These are phyloP conservation scores for Andricus curvator DNA, from an alignment of 2,888 invertebrate genomes.

Conservation along the genomic window DNA sequence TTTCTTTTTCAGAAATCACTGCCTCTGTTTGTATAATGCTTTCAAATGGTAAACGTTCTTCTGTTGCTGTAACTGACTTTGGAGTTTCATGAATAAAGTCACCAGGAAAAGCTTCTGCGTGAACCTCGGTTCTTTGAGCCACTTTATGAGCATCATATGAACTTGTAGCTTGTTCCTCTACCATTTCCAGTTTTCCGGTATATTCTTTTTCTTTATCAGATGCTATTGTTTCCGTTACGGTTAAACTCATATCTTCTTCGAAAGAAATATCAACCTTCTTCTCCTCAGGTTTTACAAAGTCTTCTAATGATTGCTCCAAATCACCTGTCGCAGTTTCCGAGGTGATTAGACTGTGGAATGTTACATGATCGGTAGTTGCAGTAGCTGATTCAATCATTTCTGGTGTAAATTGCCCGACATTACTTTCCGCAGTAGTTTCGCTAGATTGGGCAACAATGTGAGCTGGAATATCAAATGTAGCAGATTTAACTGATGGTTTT, in stretches of 20 bases:
- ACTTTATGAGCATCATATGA: conserved; percentile 79
- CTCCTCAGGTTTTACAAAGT: conserved; percentile 71
- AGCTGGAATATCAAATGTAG: conserved; percentile 74
- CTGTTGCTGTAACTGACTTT: conserved; percentile 76
- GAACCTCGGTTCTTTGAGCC: conserved; percentile 82
- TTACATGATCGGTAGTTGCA: conserved; percentile 81
- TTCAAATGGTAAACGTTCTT: conserved; percentile 80
- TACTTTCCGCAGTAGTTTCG: conserved; percentile 71
- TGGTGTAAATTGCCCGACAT: conserved; percentile 68
- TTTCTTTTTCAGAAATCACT: conserved; percentile 82
- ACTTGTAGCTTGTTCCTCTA: conserved; percentile 74
- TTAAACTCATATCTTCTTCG: conserved; percentile 79
- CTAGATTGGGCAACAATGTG: conserved; percentile 73
- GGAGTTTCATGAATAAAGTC: conserved; percentile 76
- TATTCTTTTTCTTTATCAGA: conserved; percentile 78
- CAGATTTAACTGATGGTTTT: conserved; percentile 72
- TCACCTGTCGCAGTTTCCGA: conserved; percentile 73
- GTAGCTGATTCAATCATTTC: conserved; percentile 77
- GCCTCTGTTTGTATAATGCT: conserved; percentile 82
- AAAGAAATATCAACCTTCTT: conserved; percentile 69
- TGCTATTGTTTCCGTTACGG: conserved; percentile 80
- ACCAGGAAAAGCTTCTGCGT: conserved; percentile 79
- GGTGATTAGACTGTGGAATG: conserved; percentile 80
- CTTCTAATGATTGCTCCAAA: conserved; percentile 68
- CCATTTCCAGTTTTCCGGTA: conserved; percentile 61